Evolutionary conservation across 2,888 invertebrate genomes (phyloP), one percentile per base, ranked within the genome.

Genomic region (Metacarcinus magister): DNA sequence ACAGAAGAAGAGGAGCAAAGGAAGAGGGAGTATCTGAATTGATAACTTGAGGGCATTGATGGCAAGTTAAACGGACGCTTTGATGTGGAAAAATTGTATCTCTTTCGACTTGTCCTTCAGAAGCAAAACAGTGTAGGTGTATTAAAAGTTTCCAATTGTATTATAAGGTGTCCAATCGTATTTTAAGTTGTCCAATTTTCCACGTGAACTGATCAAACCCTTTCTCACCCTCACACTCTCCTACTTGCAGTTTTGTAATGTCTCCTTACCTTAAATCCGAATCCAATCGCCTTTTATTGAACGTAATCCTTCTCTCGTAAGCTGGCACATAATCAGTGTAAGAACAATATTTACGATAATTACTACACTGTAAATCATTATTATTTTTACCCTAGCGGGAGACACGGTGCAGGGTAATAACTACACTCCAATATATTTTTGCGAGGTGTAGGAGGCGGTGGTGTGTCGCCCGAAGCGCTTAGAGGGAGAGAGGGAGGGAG

Each of bases 281-380:
- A 75, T 75, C 28, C n/a, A 28, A n/a, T 75, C 28, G 75, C 75
- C 75, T 75, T 75, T 75, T 75, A 28, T 75, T 75, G 23, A 28
- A 7, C 5, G 75, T 75, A 75, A 75, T 75, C 75, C 23, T 75
- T 75, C 75, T 75, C 75, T 75, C 28, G 5, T 75, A 75, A 75
- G n/a, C 75, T 75, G 75, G 75, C 75, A 75, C 28, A 4, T 32
- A 87, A 87, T 87, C 8, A 87, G 87, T 39, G 87, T 87, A 87
- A 39, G 87, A 87, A 87, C 87, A 87, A 87, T 39, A 87, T 87
- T 87, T 87, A 87, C 87, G 87, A 87, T 87, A 87, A 87, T 87
- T 87, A 87, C 39, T 39, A 87, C 16, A 32, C 39, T 39, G 16
- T 87, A 87, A 32, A 87, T 87, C 23, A 87, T 23, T 7, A 87